A percentile compares a stretch with the other conserved stretches of the same genome.
These are phyloP conservation scores for Damaliscus lunatus DNA, from an alignment of 2,113 vertebrate species.

Conservation along the genomic window DNA sequence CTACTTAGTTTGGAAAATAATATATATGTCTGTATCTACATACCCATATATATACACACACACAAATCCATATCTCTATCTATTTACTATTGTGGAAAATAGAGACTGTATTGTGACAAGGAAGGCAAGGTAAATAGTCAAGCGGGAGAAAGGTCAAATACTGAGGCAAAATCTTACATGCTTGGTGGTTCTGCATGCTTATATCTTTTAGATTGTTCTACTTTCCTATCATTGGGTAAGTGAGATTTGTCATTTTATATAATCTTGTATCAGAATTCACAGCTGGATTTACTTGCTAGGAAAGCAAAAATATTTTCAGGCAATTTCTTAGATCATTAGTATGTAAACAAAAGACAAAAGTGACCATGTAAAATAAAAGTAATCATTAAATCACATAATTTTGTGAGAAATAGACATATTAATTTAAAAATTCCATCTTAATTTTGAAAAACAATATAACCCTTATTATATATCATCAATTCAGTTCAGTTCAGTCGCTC, in stretches of 20 bases:
- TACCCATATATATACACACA: not conserved
- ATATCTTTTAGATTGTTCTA: not conserved
- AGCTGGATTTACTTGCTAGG: not conserved
- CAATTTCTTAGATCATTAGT: not conserved
- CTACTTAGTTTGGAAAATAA: not conserved
- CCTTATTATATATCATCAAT: not conserved
- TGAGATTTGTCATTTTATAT: not conserved
- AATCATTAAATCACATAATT: not conserved
- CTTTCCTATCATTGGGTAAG: not conserved
- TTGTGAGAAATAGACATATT: not conserved
- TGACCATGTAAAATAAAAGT: not conserved
- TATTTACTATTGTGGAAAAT: not conserved
- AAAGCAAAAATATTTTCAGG: not conserved
- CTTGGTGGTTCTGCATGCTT: not conserved
- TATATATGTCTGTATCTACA: not conserved
- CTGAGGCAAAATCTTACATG: not conserved
- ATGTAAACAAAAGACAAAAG: not conserved
- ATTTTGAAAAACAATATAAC: not conserved
- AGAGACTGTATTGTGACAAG: not conserved
- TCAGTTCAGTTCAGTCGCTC: fast-evolving
- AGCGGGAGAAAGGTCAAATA: not conserved
- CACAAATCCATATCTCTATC: not conserved
- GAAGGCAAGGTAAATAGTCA: not conserved
- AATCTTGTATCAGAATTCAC: not conserved
- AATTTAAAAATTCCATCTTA: not conserved